Evolutionary conservation across 2,797 vertebrate genomes (phyloP).

Genomic region (Lepus townsendii): DNA sequence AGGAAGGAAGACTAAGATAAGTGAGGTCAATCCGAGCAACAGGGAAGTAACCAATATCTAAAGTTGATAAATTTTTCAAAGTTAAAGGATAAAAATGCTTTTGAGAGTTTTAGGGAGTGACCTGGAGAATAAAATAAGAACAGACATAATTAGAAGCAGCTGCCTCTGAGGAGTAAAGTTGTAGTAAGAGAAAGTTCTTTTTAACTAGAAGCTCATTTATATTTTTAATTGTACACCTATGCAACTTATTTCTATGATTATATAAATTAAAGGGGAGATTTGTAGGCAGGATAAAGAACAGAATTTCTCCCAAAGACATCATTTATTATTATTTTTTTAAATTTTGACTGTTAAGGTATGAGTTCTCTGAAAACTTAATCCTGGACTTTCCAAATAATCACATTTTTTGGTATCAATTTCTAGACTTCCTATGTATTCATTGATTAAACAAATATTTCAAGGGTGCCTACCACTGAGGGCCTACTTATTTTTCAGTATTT

Average conservation of each 20-base stretch:
- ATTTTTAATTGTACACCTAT: not conserved
- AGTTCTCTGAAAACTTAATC: not conserved
- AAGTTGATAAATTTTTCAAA: not conserved
- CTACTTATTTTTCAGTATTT: not conserved
- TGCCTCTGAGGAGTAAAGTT: not conserved
- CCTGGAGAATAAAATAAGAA: conserved; percentile 13
- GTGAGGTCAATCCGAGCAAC: not conserved
- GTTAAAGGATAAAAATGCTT: not conserved
- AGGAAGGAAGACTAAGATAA: not conserved
- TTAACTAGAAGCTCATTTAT: not conserved
- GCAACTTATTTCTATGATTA: not conserved
- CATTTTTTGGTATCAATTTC: not conserved
- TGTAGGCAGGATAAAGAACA: not conserved
- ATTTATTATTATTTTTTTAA: not conserved
- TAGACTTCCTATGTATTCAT: not conserved
- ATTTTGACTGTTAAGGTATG: conserved; percentile 25
- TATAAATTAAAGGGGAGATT: not conserved
- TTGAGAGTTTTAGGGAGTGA: not conserved
- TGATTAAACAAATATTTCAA: not conserved
- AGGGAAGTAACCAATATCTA: not conserved
- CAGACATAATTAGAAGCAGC: not conserved
- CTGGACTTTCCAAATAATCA: not conserved
- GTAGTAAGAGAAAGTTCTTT: not conserved
- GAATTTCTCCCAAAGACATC: not conserved
- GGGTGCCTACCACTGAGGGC: not conserved